Evolutionary conservation across 2,888 invertebrate genomes (phyloP).

Genomic region (Hypselothyrea guttata): DNA sequence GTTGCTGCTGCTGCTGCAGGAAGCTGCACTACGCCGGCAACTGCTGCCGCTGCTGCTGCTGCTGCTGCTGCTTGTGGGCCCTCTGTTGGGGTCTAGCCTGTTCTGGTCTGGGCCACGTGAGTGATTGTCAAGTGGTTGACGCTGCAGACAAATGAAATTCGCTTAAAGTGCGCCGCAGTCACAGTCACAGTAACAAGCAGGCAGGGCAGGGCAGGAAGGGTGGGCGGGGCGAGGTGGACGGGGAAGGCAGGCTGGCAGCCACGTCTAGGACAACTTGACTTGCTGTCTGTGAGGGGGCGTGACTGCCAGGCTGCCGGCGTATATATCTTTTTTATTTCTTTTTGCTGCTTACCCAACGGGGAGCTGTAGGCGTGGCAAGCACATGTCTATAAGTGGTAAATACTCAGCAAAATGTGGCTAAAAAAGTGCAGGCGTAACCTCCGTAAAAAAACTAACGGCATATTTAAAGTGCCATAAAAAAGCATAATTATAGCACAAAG

Average conservation of each 20-base stretch:
- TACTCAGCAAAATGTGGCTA: slow-evolving; percentile 11
- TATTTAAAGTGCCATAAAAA: background rate
- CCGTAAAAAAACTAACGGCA: background rate
- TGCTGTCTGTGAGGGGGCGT: slow-evolving; percentile 61
- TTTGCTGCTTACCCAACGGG: slow-evolving; percentile 18
- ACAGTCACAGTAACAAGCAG: slow-evolving; percentile 34
- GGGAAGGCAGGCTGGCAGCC: slow-evolving; percentile 18
- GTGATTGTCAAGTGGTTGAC: slow-evolving; percentile 79
- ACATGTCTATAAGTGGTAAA: slow-evolving; percentile 26
- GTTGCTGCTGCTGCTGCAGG: slow-evolving; percentile 18
- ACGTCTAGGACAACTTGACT: slow-evolving; percentile 69
- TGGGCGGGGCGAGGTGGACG: slow-evolving; percentile 1
- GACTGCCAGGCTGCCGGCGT: slow-evolving; percentile 35
- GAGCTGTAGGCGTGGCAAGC: slow-evolving; percentile 32
- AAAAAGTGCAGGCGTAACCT: background rate
- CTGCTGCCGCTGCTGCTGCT: slow-evolving; percentile 16
- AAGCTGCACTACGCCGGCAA: slow-evolving; percentile 6
- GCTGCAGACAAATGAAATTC: slow-evolving; percentile 78
- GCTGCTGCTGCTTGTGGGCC: slow-evolving; percentile 33
- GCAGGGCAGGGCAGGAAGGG: no score
- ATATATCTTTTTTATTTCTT: slow-evolving; percentile 13
- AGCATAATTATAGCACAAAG: no score
- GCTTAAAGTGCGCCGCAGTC: slow-evolving; percentile 74
- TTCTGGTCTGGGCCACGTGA: slow-evolving; percentile 63
- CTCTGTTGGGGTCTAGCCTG: slow-evolving; percentile 18